These are phyloP conservation scores for Montipora capitata DNA, from an alignment of 92 coral and sea anemone species.

Conservation along the genomic window DNA sequence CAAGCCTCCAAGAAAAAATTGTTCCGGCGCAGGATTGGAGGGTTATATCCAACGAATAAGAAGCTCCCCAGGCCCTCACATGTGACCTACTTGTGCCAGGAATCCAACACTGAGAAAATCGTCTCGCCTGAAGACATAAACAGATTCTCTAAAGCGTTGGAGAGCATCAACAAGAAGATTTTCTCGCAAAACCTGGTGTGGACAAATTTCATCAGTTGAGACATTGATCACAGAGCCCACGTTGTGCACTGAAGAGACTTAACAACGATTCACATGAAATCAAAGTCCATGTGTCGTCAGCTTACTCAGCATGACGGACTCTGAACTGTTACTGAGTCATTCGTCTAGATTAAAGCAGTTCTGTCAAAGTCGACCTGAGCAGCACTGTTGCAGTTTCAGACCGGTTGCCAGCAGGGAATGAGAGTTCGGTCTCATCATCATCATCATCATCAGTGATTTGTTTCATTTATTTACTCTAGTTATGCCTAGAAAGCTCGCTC, in stretches of 20 bases:
- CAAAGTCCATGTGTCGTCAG: not conserved
- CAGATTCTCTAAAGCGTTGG: constrained; percentile 62
- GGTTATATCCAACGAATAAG: constrained; percentile 25
- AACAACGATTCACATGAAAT: not conserved
- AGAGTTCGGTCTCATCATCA: no score
- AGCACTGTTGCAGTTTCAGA: no score
- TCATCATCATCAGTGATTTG: no score
- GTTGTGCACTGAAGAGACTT: not conserved
- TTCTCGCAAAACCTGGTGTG: constrained; percentile 65
- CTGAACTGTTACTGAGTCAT: not conserved
- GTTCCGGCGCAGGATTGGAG: constrained; percentile 25
- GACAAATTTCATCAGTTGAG: constrained; percentile 42
- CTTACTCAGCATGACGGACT: not conserved
- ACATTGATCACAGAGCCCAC: not conserved
- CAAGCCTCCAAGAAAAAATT: constrained; percentile 26
- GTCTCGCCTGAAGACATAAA: constrained; percentile 55
- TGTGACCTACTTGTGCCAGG: constrained; percentile 4
- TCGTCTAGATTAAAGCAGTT: no score
- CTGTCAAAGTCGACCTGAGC: no score
- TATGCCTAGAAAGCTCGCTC: no score
- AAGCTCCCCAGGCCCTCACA: not conserved
- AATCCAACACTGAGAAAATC: constrained; percentile 14
- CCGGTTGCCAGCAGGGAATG: no score
- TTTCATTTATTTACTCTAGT: no score
- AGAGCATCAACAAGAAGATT: constrained; percentile 71